Percentiles rank a stretch among this genome's conserved stretches.
phyloP scores from a whole-genome alignment of 2,888 invertebrate genomes.

The Desoria tigrina region DNA sequence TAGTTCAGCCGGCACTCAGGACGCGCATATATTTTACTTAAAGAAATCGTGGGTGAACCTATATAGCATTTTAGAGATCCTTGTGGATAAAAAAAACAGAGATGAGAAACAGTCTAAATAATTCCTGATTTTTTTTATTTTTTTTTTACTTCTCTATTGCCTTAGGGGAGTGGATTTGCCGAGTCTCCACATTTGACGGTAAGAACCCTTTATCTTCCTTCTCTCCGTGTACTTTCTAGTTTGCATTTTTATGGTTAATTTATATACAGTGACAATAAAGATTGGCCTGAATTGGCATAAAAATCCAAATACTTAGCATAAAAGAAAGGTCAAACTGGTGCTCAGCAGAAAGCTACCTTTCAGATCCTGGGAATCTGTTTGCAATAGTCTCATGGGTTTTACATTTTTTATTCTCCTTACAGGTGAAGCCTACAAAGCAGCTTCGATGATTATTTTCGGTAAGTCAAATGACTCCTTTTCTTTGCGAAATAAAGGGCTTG shows the following conservation, averaged over 20 bases:
- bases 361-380: no score
- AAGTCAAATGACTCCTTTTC: constrained; percentile 25
- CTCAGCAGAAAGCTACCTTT: no score
- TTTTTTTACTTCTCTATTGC: not conserved
- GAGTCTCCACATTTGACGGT: constrained; percentile 50
- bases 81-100: not conserved
- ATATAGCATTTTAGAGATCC: not conserved
- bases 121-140: constrained; percentile 10
- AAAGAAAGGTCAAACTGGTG: no score
- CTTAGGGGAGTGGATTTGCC: constrained; percentile 47
- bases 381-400: no score
- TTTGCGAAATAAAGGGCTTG: constrained; percentile 14
- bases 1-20: no score
- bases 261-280: no score
- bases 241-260: no score
- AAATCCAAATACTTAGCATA: no score
- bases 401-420: not conserved
- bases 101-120: not conserved
- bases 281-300: no score
- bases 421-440: constrained; percentile 48
- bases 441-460: constrained; percentile 51
- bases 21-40: no score
- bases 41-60: no score
- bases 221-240: no score
- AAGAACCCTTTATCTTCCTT: not conserved